phyloP scores from a whole-genome alignment of 1,140 invertebrate genomes.

The Lasaia peninsularis region DNA sequence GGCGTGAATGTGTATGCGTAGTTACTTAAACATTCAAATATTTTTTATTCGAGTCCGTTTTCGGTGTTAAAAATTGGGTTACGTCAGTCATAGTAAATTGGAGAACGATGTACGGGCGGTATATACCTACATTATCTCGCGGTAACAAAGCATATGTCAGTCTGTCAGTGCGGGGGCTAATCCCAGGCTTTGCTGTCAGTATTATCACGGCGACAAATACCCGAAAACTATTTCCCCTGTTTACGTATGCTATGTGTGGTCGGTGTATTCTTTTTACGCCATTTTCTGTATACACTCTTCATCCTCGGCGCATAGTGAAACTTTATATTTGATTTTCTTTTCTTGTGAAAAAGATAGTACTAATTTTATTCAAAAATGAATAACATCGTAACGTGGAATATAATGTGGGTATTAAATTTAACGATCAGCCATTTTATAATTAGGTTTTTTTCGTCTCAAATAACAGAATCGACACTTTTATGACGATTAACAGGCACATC shows the following conservation, averaged over 20 bases:
- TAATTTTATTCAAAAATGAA: no score
- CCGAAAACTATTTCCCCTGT: constrained; percentile 20
- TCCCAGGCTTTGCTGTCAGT: constrained; percentile 43
- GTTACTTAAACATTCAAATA: no score
- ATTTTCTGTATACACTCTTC: no score
- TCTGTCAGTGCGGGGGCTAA: constrained; percentile 43
- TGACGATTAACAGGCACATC: no score
- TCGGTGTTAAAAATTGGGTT: not conserved
- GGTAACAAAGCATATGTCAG: constrained; percentile 43
- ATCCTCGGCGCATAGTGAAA: not conserved
- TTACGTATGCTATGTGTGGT: constrained; percentile 4
- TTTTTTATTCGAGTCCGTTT: no score
- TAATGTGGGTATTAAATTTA: no score
- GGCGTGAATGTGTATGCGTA: no score
- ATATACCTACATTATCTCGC: constrained; percentile 33
- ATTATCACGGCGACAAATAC: constrained; percentile 36
- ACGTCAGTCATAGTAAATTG: constrained; percentile 17
- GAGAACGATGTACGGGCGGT: constrained; percentile 11
- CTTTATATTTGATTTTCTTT: not conserved
- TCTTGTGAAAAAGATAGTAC: no score
- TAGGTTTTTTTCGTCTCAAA: no score
- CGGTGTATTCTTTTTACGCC: not conserved
- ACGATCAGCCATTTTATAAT: no score
- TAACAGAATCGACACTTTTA: no score
- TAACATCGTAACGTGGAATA: no score